Conservation (phyloP, 2,888 invertebrate genomes). For the Lithophane semibrunnea region DNA sequence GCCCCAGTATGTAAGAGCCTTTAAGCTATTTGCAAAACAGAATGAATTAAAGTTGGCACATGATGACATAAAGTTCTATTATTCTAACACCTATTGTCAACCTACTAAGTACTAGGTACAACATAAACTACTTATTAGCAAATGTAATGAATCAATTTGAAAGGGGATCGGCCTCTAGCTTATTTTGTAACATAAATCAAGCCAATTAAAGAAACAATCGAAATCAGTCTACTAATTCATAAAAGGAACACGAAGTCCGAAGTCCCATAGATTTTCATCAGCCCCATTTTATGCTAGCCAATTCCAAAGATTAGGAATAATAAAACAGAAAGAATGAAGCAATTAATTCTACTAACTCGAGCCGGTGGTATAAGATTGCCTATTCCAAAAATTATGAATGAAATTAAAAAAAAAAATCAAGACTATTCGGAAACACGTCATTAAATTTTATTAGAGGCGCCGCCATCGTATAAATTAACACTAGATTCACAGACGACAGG, state of each 20-base stretch:
- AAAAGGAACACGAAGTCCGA: conserved; percentile 21
- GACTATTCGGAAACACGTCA: conserved; percentile 68
- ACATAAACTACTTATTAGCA: neutral
- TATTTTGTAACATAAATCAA: conserved; percentile 27
- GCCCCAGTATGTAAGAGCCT: too few species aligned
- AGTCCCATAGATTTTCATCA: conserved; percentile 32
- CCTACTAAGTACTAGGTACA: neutral
- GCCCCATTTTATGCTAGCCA: conserved; percentile 51
- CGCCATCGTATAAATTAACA: conserved; percentile 78
- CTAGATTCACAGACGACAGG: conserved; percentile 80
- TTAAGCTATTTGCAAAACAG: neutral
- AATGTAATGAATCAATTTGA: neutral
- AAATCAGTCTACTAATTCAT: conserved; percentile 23
- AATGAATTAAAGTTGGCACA: neutral
- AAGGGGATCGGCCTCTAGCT: neutral
- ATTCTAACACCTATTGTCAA: neutral
- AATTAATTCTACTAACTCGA: conserved; percentile 50
- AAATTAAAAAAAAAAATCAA: conserved; percentile 64
- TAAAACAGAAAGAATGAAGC: conserved; percentile 61
- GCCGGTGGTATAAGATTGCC: conserved; percentile 52
- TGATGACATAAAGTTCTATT: neutral
- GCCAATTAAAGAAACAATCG: conserved; percentile 27
- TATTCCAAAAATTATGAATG: conserved; percentile 63
- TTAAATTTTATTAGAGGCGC: conserved; percentile 72
- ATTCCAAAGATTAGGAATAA: conserved; percentile 47